Evolutionary conservation across 2,113 vertebrate genomes (phyloP), one percentile per base, ranked within the genome.

Genomic region (Tricholaema leucomelas): DNA sequence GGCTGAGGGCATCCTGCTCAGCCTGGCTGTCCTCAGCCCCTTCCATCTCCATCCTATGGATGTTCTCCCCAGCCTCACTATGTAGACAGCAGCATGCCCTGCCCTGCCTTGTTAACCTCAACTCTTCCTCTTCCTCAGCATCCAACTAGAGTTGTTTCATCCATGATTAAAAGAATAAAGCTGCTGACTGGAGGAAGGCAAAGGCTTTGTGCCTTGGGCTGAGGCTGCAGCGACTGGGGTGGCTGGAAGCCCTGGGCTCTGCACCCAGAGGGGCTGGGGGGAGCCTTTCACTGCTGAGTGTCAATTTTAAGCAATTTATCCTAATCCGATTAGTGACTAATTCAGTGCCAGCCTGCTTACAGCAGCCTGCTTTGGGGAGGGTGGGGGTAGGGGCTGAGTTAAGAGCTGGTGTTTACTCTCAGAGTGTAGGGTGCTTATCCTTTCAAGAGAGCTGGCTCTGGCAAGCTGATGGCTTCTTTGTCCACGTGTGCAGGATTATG

Each of bases 291-390:
- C 90, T 95, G 88, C 87, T 92, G 90, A 85, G 61, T 95, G 97
- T 93, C 97, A 95, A 85, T 91, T 94, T 93, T 87, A 97, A 96
- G 96, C 88, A 93, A 93, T 97, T 96, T 84, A 80, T 92, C 81
- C 87, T 97, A 96, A 98, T 96, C 95, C 44, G 94, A 97, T 98
- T 97, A 97, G 88, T 40, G 83, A 56, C 83, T 95, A 87, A 95
- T 88, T 95, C 95, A 82, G 85, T 91, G 91, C 95, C 87, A 58
- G 87, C 21, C 93, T 87, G 67, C 79, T 95, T 93, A 87, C 15
- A 25, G 56, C 80, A 83, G 44, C 86, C 91, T 88, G 79, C 5
- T 5, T 77, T 91, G 88, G 33, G 76, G 48, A 48, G 83, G 48
- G 19, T 21, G 23, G 15, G 54, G 27, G 54, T 28, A 28, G 28